Conservation (phyloP, 1,140 invertebrate genomes). For the Trichomalopsis sarcophagae region DNA sequence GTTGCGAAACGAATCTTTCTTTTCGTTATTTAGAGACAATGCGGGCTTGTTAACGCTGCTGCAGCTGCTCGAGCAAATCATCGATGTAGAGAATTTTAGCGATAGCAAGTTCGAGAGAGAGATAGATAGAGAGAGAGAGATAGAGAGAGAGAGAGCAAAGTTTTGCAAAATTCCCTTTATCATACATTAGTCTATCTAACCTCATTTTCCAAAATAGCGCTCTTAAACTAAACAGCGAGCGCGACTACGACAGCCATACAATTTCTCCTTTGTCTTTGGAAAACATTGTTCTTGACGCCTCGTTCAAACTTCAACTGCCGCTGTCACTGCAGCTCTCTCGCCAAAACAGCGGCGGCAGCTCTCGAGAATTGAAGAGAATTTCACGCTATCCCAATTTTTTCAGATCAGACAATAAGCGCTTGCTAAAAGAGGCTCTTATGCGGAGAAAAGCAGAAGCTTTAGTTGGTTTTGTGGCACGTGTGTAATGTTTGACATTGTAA, state of each 20-base stretch:
- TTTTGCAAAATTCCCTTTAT: background rate
- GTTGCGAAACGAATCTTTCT: background rate
- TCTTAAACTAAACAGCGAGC: background rate
- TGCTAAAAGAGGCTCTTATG: too few species aligned
- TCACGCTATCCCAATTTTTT: too few species aligned
- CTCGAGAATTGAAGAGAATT: too few species aligned
- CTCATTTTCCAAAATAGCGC: background rate
- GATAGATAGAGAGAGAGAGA: too few species aligned
- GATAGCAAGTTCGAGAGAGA: background rate
- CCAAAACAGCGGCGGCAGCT: background rate
- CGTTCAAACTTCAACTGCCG: background rate
- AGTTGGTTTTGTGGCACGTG: too few species aligned
- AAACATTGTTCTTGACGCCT: background rate
- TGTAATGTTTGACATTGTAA: too few species aligned
- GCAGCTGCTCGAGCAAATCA: background rate
- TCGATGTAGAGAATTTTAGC: background rate
- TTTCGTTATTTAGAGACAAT: background rate
- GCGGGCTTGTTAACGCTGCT: background rate
- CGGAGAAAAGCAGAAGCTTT: too few species aligned
- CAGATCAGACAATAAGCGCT: too few species aligned
- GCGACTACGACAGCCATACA: background rate
- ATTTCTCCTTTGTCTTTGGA: slow-evolving; percentile 4
- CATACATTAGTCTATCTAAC: background rate
- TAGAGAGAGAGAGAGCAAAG: background rate
- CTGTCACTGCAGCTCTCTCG: background rate